Conservation (phyloP, 2,797 vertebrate genomes). For the Leptoclinus maculatus region DNA sequence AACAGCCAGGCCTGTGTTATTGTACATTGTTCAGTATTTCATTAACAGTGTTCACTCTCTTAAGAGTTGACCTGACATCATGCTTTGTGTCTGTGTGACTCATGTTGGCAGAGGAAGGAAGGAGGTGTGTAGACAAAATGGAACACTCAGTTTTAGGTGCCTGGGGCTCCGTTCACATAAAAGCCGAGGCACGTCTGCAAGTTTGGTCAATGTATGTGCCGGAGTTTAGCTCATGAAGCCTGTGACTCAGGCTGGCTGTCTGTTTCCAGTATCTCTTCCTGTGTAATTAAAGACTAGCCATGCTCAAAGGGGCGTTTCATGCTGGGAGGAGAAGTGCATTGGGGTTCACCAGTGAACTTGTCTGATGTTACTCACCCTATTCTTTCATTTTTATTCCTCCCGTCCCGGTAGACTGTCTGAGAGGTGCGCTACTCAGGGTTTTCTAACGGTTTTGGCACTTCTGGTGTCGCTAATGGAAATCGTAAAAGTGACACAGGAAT, state of each 20-base stretch:
- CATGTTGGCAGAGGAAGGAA: constrained; percentile 78
- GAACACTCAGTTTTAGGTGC: constrained; percentile 63
- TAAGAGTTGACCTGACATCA: constrained; percentile 76
- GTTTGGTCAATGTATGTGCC: constrained; percentile 73
- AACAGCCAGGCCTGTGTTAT: constrained; percentile 62
- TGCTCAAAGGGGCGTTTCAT: constrained; percentile 79
- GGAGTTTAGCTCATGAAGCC: constrained; percentile 69
- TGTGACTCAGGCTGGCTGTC: constrained; percentile 82
- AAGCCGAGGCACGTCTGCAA: constrained; percentile 69
- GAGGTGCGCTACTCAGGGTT: constrained; percentile 35
- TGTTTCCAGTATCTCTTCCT: constrained; percentile 81
- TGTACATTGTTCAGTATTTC: constrained; percentile 79
- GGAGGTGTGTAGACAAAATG: constrained; percentile 73
- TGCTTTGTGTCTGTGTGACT: constrained; percentile 80
- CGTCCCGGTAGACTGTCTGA: constrained; percentile 51
- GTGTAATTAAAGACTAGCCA: constrained; percentile 85
- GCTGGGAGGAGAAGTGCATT: constrained; percentile 73
- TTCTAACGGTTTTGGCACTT: constrained; percentile 28
- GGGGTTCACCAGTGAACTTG: constrained; percentile 76
- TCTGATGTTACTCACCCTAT: constrained; percentile 80
- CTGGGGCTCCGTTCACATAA: constrained; percentile 72
- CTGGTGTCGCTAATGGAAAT: neutral
- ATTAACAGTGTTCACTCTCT: constrained; percentile 69
- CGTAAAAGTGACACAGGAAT: neutral
- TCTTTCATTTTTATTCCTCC: constrained; percentile 54